Conservation (phyloP, 1,140 invertebrate species). For the Zaprionus davidi region DNA sequence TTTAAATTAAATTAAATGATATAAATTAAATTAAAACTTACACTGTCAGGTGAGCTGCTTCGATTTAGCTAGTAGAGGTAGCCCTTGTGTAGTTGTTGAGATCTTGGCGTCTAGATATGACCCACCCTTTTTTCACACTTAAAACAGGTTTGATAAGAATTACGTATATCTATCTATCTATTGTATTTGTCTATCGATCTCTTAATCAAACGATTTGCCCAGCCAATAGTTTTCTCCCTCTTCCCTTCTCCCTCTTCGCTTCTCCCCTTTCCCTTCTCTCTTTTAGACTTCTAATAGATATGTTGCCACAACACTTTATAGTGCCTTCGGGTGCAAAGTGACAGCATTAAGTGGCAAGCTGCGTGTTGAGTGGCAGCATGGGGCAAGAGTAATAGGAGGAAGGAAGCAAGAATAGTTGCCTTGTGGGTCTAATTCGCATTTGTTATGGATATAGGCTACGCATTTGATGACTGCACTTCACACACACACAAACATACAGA, state of each 20-base stretch:
- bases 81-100: too few species aligned
- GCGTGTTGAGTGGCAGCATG: conserved; percentile 11
- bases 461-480: conserved; percentile 12
- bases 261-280: not conserved
- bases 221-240: not conserved
- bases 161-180: too few species aligned
- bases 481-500: not conserved
- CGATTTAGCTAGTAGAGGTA: too few species aligned
- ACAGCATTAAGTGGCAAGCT: conserved; percentile 19
- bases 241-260: not conserved
- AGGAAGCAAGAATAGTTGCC: not conserved
- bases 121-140: too few species aligned
- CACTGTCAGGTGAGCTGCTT: too few species aligned
- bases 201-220: not conserved
- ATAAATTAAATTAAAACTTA: too few species aligned
- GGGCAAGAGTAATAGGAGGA: not conserved
- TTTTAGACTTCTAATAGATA: conserved; percentile 8
- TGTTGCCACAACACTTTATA: conserved; percentile 26
- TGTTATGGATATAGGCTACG: conserved; percentile 12
- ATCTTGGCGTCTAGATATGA: too few species aligned
- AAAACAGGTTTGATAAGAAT: too few species aligned
- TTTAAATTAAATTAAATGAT: not conserved
- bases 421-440: conserved; percentile 11
- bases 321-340: not conserved
- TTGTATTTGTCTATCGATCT: not conserved